phyloP scores from a whole-genome alignment of 2,888 invertebrate species.

The Agrotis puta region DNA sequence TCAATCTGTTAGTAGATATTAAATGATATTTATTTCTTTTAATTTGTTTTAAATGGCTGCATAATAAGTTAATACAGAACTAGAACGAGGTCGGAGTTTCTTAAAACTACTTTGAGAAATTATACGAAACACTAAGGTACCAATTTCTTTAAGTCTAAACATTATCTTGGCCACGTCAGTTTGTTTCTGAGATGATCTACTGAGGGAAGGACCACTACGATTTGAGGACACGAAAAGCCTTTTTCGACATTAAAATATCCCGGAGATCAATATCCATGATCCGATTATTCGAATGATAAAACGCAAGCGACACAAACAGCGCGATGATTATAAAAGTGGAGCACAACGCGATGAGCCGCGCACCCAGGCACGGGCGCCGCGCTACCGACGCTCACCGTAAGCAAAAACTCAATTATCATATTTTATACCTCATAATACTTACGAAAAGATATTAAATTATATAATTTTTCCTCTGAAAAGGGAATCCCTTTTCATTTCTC shows the following conservation, averaged over 20 bases:
- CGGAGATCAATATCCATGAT: constrained; percentile 36
- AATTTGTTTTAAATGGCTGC: neutral
- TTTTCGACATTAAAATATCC: constrained; percentile 6
- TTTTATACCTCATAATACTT: constrained; percentile 91
- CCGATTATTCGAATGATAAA: constrained; percentile 39
- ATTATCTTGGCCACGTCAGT: neutral
- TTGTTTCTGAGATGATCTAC: neutral
- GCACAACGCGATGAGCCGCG: constrained; percentile 64
- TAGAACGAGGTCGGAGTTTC: neutral
- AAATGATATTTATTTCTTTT: neutral
- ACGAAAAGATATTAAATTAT: constrained; percentile 91
- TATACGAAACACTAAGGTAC: neutral
- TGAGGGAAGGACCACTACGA: neutral
- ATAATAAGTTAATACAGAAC: neutral
- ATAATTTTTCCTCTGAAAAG: constrained; percentile 90
- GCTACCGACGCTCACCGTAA: constrained; percentile 78
- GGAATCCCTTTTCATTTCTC: constrained; percentile 91
- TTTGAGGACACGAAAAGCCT: neutral
- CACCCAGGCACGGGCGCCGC: constrained; percentile 59
- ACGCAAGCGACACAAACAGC: constrained; percentile 49
- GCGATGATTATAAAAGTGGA: constrained; percentile 52
- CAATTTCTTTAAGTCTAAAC: neutral
- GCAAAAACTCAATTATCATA: constrained; percentile 90
- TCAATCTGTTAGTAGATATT: neutral
- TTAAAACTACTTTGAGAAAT: neutral